Base-by-base conservation (phyloP, 1,140 invertebrate genomes). In the Euwallacea fornicatus region DNA sequence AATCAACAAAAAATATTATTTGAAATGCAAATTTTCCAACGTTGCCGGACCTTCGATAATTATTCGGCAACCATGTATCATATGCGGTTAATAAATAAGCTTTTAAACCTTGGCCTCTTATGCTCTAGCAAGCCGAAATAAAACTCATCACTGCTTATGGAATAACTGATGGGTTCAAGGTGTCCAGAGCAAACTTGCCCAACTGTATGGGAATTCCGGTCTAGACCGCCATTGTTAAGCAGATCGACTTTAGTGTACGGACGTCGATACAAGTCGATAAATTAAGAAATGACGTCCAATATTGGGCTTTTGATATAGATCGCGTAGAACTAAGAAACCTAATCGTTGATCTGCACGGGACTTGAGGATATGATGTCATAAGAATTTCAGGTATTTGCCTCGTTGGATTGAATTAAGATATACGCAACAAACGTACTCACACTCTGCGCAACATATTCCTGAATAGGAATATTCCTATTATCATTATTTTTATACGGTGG, bases 1-100 rank as follows among this genome's bases (percentile, higher is more conserved):
- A 11, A 11, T 50, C 9, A 50, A 33, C 21, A 33, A 33, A 33
- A 50, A 50, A 10, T 10, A 10, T 50, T 11, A 50, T 50, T 10
- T 50, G 46, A 50, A 50, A 50, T 50, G 46, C 46, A 50, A 50
- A 50, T 50, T 50, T 13, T 50, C 9, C 46, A 13, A 50, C 46
- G 46, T 50, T 50, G 46, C 46, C 46, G 13, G 21, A 33, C 21
- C 21, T 33, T 33, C 21, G 4, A 33, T 33, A 33, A 33, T 33
- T 1, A 33, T 33, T 50, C 46, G 46, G 9, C 46, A 50, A 50
- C 13, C 46, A 50, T 10, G 9, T 50, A 50, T 50, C 7, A 50
- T 50, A 4, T 50, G 13, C 46, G 13, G 13, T 11, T 50, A 50
- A 50, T 50, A 50, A 50, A 50, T 13, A 33, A 33, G 21, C 21